Conservation (phyloP, 2,113 vertebrate species). For the Ovibos moschatus region DNA sequence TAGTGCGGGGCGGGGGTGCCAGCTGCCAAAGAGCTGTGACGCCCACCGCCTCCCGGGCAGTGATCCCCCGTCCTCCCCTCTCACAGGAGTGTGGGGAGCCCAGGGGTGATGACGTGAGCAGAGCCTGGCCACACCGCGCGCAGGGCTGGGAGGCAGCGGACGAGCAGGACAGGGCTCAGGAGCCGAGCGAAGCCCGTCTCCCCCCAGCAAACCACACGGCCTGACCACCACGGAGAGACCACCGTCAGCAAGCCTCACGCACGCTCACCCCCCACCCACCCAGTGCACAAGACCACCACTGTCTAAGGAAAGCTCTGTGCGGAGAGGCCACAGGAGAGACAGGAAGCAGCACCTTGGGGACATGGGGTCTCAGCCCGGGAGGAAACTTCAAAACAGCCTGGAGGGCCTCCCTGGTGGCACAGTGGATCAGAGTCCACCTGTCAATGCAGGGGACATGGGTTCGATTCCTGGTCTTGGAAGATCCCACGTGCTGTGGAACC, state of each 20-base stretch:
- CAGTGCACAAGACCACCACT: not conserved
- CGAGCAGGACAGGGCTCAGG: not conserved
- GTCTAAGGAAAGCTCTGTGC: not conserved
- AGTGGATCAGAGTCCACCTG: not conserved
- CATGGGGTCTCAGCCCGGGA: no score
- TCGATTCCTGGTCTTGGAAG: not conserved
- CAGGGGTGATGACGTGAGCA: not conserved
- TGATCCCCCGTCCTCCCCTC: rapidly evolving
- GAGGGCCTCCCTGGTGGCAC: not conserved
- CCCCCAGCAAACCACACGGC: not conserved
- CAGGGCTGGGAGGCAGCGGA: rapidly evolving
- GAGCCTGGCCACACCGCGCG: rapidly evolving
- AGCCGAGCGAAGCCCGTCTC: rapidly evolving
- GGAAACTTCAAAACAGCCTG: not conserved
- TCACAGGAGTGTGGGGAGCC: not conserved
- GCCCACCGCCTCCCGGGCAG: not conserved
- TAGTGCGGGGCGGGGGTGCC: rapidly evolving
- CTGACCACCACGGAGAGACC: rapidly evolving
- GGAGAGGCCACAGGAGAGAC: not conserved
- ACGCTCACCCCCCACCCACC: rapidly evolving
- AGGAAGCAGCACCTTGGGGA: not conserved
- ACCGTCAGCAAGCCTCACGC: rapidly evolving
- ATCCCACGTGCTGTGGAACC: not conserved
- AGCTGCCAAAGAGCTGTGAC: not conserved
- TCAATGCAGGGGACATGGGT: not conserved